A percentile compares a stretch with the other conserved stretches of the same genome.
These are phyloP conservation scores for Bembecia ichneumoniformis DNA, from an alignment of 2,888 invertebrate genomes.

Conservation along the genomic window DNA sequence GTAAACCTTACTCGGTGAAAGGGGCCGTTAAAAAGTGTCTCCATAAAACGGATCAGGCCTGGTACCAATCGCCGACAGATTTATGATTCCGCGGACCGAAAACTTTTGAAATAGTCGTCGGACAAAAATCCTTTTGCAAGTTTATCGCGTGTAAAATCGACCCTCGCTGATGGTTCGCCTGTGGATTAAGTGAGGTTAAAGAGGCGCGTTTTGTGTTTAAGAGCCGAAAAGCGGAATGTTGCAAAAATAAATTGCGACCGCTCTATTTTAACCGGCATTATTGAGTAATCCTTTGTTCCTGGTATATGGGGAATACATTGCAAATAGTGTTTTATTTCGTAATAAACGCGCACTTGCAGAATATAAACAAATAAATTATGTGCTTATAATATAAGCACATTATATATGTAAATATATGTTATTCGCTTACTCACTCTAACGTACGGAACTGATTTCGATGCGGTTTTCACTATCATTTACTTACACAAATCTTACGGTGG, in stretches of 20 bases:
- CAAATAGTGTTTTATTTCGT: too few relatives aligned
- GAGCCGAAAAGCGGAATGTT: constrained; percentile 8
- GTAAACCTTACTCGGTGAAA: constrained; percentile 16
- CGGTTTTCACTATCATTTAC: too few relatives aligned
- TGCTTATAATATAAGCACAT: too few relatives aligned
- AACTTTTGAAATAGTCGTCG: constrained; percentile 19
- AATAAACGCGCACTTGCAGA: too few relatives aligned
- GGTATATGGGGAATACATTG: too few relatives aligned
- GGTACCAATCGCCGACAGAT: constrained; percentile 31
- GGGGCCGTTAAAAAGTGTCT: constrained; percentile 38
- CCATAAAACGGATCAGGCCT: constrained; percentile 37
- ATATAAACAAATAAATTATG: too few relatives aligned
- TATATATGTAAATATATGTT: too few relatives aligned
- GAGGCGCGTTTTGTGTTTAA: constrained; percentile 16
- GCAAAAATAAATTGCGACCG: constrained; percentile 8
- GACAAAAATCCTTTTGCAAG: constrained; percentile 37
- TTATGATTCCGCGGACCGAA: constrained; percentile 26
- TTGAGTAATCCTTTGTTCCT: too few relatives aligned
- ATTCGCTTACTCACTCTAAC: too few relatives aligned
- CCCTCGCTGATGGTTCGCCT: constrained; percentile 35
- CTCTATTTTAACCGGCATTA: too few relatives aligned
- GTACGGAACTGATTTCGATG: too few relatives aligned
- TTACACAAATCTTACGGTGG: too few relatives aligned
- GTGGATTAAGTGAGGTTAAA: constrained; percentile 38
- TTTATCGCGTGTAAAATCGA: constrained; percentile 52